Conservation (phyloP, 1,140 invertebrate genomes). For the Samia ricini region DNA sequence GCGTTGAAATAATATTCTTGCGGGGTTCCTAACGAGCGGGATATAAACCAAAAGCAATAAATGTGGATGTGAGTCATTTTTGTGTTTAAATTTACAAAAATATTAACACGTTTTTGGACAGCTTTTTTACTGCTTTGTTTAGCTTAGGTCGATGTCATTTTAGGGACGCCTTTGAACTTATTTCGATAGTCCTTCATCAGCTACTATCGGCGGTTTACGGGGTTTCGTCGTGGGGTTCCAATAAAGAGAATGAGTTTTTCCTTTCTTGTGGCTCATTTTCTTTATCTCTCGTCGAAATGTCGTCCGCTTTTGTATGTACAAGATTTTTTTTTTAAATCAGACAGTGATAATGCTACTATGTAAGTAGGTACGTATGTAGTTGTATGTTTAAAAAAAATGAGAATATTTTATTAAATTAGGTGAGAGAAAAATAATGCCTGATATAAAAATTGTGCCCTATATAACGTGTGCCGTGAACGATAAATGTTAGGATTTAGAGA, state of each 20-base stretch:
- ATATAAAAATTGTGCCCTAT: slow-evolving; percentile 63
- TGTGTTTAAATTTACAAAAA: background rate
- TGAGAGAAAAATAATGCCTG: slow-evolving; percentile 51
- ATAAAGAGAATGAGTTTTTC: background rate
- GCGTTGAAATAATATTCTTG: background rate
- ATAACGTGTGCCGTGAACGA: slow-evolving; percentile 58
- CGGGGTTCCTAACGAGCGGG: slow-evolving; percentile 41
- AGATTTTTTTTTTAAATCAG: slow-evolving; percentile 21
- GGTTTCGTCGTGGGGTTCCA: no score
- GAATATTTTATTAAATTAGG: slow-evolving; percentile 58
- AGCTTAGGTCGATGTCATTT: background rate
- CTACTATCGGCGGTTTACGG: no score
- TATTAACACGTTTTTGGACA: slow-evolving; percentile 9
- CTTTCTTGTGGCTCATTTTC: background rate
- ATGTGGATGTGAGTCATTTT: slow-evolving; percentile 54
- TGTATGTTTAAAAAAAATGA: slow-evolving; percentile 51
- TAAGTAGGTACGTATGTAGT: slow-evolving; percentile 57
- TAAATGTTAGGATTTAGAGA: slow-evolving; percentile 33
- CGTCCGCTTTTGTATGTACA: background rate
- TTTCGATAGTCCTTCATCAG: no score
- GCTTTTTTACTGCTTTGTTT: background rate
- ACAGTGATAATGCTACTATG: slow-evolving; percentile 67
- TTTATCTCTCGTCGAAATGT: background rate
- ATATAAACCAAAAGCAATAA: slow-evolving; percentile 65
- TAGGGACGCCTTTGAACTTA: no score